Evolutionary conservation across 1,140 invertebrate species (phyloP).

Genomic region (Antheraea pernyi): DNA sequence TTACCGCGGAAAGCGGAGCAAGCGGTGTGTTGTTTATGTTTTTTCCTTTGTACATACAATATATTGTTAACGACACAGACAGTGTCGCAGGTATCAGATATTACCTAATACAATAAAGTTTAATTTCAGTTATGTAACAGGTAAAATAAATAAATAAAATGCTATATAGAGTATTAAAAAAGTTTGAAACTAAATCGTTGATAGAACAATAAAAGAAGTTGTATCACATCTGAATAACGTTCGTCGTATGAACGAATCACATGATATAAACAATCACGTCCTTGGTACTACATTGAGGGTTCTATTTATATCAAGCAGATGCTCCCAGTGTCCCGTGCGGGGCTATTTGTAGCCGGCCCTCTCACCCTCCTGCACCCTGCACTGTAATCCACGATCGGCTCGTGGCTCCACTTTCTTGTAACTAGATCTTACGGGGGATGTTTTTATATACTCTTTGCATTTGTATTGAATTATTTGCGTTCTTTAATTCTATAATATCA

Average conservation of each 20-base stretch:
- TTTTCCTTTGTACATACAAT: too few species aligned
- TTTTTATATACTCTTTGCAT: slow-evolving; percentile 6
- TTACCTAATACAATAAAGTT: too few species aligned
- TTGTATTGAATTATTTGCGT: slow-evolving; percentile 4
- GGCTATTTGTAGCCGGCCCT: slow-evolving; percentile 50
- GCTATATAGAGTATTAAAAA: too few species aligned
- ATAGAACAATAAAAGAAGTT: too few species aligned
- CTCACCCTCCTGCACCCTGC: slow-evolving; percentile 35
- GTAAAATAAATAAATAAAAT: too few species aligned
- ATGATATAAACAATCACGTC: slow-evolving; percentile 57
- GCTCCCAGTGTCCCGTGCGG: slow-evolving; percentile 55
- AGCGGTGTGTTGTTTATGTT: too few species aligned
- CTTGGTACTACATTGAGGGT: slow-evolving; percentile 75
- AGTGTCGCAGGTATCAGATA: too few species aligned
- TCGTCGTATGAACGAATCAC: neutral
- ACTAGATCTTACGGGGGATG: slow-evolving; percentile 9
- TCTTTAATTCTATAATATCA: neutral
- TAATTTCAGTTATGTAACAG: too few species aligned
- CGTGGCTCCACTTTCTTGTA: slow-evolving; percentile 9
- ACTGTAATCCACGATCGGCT: neutral
- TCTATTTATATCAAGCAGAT: slow-evolving; percentile 70
- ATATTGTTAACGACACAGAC: too few species aligned
- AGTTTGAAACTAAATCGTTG: too few species aligned
- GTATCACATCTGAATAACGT: neutral
- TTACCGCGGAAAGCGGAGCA: too few species aligned